Evolutionary conservation across 1,140 invertebrate species (phyloP).

Genomic region (Caerostris extrusa): DNA sequence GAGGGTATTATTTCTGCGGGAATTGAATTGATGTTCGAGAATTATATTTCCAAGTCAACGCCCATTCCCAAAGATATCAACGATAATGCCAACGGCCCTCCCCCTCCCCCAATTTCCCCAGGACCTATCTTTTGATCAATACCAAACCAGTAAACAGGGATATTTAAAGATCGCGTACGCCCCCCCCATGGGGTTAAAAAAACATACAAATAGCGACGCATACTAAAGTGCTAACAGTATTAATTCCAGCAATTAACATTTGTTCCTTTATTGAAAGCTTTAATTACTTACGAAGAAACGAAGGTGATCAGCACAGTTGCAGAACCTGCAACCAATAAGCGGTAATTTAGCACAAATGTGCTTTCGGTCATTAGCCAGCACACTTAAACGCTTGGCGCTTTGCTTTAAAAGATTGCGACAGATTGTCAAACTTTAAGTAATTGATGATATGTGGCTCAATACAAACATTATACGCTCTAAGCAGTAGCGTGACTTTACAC

Average conservation of each 20-base stretch:
- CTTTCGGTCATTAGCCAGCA: slow-evolving; percentile 24
- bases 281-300: slow-evolving; percentile 27
- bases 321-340: background rate
- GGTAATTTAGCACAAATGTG: slow-evolving; percentile 23
- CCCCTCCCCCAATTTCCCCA: background rate
- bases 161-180: background rate
- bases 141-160: background rate
- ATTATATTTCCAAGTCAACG: background rate
- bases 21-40: background rate
- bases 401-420: slow-evolving; percentile 22
- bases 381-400: background rate
- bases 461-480: background rate
- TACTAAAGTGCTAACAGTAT: slow-evolving; percentile 17
- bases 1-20: background rate
- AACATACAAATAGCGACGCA: slow-evolving; percentile 11
- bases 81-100: background rate
- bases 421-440: background rate
- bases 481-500: background rate
- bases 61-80: background rate
- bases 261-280: background rate
- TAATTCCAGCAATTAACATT: slow-evolving; percentile 23
- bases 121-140: background rate
- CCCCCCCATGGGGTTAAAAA: background rate
- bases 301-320: background rate
- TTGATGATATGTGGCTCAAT: slow-evolving; percentile 1